Conservation (phyloP, 1,140 invertebrate genomes). For the Cherax quadricarinatus region DNA sequence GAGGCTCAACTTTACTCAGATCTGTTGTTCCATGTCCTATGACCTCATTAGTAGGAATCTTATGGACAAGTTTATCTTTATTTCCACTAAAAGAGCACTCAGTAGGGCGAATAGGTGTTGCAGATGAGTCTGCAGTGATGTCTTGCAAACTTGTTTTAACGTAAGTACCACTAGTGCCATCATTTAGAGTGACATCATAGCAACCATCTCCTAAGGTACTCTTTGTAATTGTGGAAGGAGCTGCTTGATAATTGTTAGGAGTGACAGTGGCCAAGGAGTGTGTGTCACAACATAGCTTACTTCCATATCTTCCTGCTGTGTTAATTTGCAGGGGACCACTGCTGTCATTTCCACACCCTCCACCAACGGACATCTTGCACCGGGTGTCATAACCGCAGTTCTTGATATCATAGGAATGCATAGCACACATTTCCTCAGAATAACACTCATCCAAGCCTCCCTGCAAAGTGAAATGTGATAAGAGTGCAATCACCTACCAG, state of each 20-base stretch:
- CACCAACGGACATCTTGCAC: not conserved
- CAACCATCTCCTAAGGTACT: not conserved
- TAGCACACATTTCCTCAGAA: not conserved
- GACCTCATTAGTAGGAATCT: not conserved
- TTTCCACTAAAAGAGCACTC: not conserved
- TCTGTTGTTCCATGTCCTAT: not conserved
- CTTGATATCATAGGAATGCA: not conserved
- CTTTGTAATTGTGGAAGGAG: not conserved
- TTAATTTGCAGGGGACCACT: not conserved
- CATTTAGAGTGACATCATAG: not conserved
- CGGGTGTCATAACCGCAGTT: not conserved
- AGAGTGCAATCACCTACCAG: too few relatives aligned
- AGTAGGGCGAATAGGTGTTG: not conserved
- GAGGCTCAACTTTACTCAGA: not conserved
- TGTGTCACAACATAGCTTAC: not conserved
- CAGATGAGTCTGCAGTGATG: not conserved
- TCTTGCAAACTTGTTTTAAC: not conserved
- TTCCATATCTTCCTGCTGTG: not conserved
- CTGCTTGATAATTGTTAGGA: not conserved
- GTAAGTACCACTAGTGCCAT: not conserved
- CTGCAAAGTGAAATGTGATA: not conserved
- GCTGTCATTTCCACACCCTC: not conserved
- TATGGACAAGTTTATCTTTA: not conserved
- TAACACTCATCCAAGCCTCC: not conserved
- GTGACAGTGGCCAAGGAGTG: not conserved